Percentiles rank a stretch among this genome's conserved stretches.
These are phyloP conservation scores for Irena cyanogastra DNA, from an alignment of 2,113 vertebrate genomes.

Conservation along the genomic window DNA sequence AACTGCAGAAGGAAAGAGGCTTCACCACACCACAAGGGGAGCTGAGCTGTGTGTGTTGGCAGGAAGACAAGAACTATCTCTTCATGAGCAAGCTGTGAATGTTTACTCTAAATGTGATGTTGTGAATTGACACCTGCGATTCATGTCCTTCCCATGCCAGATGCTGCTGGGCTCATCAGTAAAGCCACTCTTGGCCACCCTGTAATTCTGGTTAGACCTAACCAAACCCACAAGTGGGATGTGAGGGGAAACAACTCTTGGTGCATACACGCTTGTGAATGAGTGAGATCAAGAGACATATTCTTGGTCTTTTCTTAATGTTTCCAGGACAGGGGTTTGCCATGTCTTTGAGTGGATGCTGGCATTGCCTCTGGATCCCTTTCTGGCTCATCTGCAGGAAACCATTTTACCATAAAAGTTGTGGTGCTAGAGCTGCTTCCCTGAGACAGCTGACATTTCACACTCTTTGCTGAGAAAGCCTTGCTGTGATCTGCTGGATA, in stretches of 20 bases:
- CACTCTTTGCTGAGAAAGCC: not conserved
- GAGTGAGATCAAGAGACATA: not conserved
- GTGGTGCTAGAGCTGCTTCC: not conserved
- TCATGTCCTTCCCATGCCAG: not conserved
- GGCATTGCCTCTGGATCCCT: accelerated
- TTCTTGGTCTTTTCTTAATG: not conserved
- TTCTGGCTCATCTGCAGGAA: not conserved
- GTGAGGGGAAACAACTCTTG: not conserved
- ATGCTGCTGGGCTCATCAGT: not conserved
- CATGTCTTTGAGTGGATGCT: not conserved
- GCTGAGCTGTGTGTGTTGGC: not conserved
- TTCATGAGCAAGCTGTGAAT: not conserved
- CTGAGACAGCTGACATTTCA: not conserved
- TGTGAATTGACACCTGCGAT: not conserved
- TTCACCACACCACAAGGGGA: accelerated
- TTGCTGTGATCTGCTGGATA: conserved; percentile 36
- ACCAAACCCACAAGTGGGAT: not conserved
- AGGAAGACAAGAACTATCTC: not conserved
- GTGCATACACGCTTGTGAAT: not conserved
- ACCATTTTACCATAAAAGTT: not conserved
- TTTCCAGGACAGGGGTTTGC: not conserved
- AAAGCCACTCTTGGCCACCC: not conserved
- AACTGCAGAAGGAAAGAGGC: not conserved
- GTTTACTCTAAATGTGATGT: not conserved
- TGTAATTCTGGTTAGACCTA: not conserved